phyloP scores from a whole-genome alignment of 37 sponge, comb jelly and placozoan species.

The Cladorhizidae sp. region DNA sequence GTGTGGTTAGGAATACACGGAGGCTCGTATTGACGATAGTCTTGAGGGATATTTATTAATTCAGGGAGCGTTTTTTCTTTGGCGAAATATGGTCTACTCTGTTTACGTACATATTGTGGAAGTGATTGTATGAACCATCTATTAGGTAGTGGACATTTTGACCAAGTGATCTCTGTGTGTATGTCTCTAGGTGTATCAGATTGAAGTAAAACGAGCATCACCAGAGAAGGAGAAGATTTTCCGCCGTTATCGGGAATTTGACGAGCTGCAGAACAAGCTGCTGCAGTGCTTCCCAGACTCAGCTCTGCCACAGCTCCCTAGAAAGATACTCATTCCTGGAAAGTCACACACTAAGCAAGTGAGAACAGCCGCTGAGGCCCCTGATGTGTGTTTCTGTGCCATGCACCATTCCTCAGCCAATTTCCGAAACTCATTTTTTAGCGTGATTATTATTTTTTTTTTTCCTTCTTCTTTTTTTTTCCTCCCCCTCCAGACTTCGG shows the following conservation, averaged over 20 bases:
- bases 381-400: too few relatives aligned
- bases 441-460: neutral
- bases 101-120: neutral
- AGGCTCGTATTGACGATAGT: too few relatives aligned
- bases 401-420: neutral
- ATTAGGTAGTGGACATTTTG: neutral
- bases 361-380: too few relatives aligned
- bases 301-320: conserved; percentile 66
- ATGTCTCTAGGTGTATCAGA: conserved; percentile 50
- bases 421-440: too few relatives aligned
- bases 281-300: conserved; percentile 50
- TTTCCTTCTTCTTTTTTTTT: neutral
- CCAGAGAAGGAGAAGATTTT: conserved; percentile 32
- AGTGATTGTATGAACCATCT: neutral
- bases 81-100: too few relatives aligned
- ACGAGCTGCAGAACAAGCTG: conserved; percentile 80
- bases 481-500: conserved; percentile 47
- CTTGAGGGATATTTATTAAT: too few relatives aligned
- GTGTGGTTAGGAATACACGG: too few relatives aligned
- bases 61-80: too few relatives aligned
- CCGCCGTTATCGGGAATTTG: conserved; percentile 84
- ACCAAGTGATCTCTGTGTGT: too few relatives aligned
- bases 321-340: conserved; percentile 56
- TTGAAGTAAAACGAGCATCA: conserved; percentile 44
- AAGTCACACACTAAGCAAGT: conserved; percentile 41